Evolutionary conservation across 2,797 vertebrate genomes (phyloP), one percentile per base, ranked within the genome.

Genomic region (Furcifer pardalis): DNA sequence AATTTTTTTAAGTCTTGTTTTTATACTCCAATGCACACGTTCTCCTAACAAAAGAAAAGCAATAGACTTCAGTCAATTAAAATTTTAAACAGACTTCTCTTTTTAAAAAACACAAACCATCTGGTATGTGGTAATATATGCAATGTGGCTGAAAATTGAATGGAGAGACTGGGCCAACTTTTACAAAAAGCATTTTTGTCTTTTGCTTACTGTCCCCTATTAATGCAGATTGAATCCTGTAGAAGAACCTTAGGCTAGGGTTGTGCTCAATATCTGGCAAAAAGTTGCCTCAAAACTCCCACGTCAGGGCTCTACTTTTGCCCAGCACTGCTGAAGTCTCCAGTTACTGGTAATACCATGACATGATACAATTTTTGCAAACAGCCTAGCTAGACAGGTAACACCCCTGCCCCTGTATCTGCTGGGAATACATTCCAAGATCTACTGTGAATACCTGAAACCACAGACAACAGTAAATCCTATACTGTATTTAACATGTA

Each of bases 101-200:
- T 78, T 73, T 79, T 52, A 10, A 52, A 52, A 52, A 79, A 82
- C 56, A 76, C 49, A 86, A 86, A 63, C 80, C 46, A 83, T 82
- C 44, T 73, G 75, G 66, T 76, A 65, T 13, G 32, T 65, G 62
- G 75, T 85, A 68, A 81, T 69, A 13, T 49, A 76, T 85, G 49
- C 40, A 81, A 76, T 60, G 49, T 60, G 49, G 37, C 81, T 82
- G 60, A 59, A 76, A 7, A 79, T 23, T 66, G 44, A 74, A 86
- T 30, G 7, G 35, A n/a, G 27, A 4, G 9, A 30, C 25, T 49
- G 62, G 44, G 15, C 40, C 72, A 75, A 74, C 75, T 46, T 66
- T 46, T 56, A 42, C 7, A 32, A 35, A n/a, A 84, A 81, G 21
- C 35, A 66, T 75, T 59, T 27, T 59, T 27, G 49, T 68, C 35